Conservation (phyloP, 2,888 invertebrate species). For the Scaptomyza polygonia region DNA sequence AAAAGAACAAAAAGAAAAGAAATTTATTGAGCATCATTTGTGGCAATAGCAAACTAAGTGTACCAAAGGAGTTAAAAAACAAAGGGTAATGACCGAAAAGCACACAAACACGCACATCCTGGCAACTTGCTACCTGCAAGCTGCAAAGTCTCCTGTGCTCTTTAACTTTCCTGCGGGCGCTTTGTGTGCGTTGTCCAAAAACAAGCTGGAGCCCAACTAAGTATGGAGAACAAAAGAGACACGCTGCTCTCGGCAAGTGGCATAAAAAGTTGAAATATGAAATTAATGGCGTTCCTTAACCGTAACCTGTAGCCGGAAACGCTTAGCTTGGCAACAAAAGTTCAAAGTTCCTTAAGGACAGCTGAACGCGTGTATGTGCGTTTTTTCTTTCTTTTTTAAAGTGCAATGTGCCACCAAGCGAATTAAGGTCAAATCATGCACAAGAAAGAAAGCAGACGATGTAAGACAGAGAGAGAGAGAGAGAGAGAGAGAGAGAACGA, state of each 20-base stretch:
- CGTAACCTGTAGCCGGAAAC: conserved; percentile 69
- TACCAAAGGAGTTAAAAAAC: background rate
- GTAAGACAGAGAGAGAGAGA: background rate
- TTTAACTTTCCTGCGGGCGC: conserved; percentile 69
- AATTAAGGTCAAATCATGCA: conserved; percentile 76
- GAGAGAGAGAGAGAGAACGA: background rate
- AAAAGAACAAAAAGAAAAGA: conserved; percentile 34
- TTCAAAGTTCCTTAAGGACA: conserved; percentile 55
- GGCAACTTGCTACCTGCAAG: conserved; percentile 10
- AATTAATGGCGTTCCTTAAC: conserved; percentile 16
- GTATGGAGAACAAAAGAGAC: conserved; percentile 51
- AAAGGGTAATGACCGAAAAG: conserved; percentile 55
- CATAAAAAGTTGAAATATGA: conserved; percentile 34
- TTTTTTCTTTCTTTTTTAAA: conserved; percentile 42
- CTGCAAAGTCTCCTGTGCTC: conserved; percentile 27
- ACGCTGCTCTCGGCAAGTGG: conserved; percentile 18
- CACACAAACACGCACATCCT: conserved; percentile 14
- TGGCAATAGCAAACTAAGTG: conserved; percentile 14
- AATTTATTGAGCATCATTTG: conserved; percentile 38
- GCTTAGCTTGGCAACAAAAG: conserved; percentile 49
- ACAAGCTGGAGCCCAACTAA: conserved; percentile 26
- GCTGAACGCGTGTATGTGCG: background rate
- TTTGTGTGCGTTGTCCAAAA: conserved; percentile 33
- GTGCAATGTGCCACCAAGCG: conserved; percentile 70
- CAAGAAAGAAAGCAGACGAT: conserved; percentile 48